Base-by-base conservation (phyloP, 1,140 invertebrate genomes). In the Amyelois transitella region DNA sequence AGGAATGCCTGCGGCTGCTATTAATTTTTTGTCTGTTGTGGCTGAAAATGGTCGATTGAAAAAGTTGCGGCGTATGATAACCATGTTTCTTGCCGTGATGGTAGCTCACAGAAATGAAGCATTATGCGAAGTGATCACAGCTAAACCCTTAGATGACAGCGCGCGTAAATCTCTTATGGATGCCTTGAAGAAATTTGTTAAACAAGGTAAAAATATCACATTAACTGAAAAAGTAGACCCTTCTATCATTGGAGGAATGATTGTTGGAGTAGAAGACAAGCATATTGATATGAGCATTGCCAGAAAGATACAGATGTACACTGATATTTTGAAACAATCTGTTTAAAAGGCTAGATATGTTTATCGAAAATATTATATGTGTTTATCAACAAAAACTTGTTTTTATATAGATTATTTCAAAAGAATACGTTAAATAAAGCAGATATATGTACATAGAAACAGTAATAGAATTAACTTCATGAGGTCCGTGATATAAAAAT, bases 121-220 rank as follows among this genome's bases (percentile, higher is more conserved):
- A 22, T 44, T 78, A 18, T 84, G 82, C 48, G 82, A 86, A 62
- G 78, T 86, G 1, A 83, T 81, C 7, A 86, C 83, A 3, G 83
- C 83, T 2, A 75, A 69, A n/a, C 75, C 81, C 0, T 66, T 86
- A 1, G 79, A 82, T 24, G 65, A 72, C 0, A 10, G 43, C 0
- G 65, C 65, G 5, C 62, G 78, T 0, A 59, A 53, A 21, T 52
- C 65, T 14, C 61, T 86, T 10, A 69, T 79, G 58, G 73, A 69
- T 0, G 72, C 81, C 1, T 51, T 86, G 1, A 60, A 72, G 21
- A 84, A 77, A 45, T 71, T 82, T 32, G 70, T 79, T 0, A 68
- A 81, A 53, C 66, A 53, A 48, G 74, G 59, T 0, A 81, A 84
- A 54, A 80, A 80, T 43, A 80, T 86, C 28, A 57, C 66, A 55